Percentiles rank a stretch among this genome's conserved stretches.
These are phyloP conservation scores for Aphelenchoides fujianensis DNA, from an alignment of 1,140 invertebrate species.

Conservation along the genomic window DNA sequence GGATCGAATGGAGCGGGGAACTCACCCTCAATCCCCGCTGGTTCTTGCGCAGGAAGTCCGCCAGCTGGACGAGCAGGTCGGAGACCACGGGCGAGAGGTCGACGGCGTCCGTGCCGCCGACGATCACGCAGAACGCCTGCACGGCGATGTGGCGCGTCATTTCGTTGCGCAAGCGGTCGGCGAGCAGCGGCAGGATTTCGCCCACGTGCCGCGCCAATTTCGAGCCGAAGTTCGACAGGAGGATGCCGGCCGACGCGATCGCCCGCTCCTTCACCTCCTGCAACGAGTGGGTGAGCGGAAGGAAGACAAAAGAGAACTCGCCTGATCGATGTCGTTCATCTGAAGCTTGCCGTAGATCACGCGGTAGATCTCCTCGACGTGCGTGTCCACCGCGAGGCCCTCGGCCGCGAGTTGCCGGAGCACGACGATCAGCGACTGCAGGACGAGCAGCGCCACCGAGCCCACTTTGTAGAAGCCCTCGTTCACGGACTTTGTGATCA, in stretches of 20 bases:
- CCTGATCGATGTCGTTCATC: conserved; percentile 70
- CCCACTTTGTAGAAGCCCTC: conserved; percentile 98
- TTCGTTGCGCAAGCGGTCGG: conserved; percentile 90
- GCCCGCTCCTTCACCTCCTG: conserved; percentile 51
- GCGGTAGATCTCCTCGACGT: conserved; percentile 31
- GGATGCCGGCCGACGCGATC: conserved; percentile 43
- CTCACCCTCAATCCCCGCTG: conserved; percentile 74
- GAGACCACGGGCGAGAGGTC: conserved; percentile 67
- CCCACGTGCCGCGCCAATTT: conserved; percentile 33
- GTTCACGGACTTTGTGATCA: conserved; percentile 63
- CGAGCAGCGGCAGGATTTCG: conserved; percentile 75
- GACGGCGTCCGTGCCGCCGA: conserved; percentile 64
- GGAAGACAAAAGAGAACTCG: conserved; percentile 44
- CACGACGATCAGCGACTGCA: conserved; percentile 90
- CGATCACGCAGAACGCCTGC: conserved; percentile 70
- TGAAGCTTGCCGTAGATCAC: conserved; percentile 40
- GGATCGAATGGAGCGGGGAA: too few relatives aligned
- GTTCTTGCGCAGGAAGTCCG: conserved; percentile 92
- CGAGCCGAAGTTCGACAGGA: conserved; percentile 42
- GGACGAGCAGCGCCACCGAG: conserved; percentile 83
- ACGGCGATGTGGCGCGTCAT: conserved; percentile 92
- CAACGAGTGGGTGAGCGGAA: not conserved
- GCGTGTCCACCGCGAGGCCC: not conserved
- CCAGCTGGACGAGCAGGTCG: conserved; percentile 84
- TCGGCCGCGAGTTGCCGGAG: conserved; percentile 64